phyloP scores from a whole-genome alignment of 2,888 invertebrate species.

The Eristalis tenax region DNA sequence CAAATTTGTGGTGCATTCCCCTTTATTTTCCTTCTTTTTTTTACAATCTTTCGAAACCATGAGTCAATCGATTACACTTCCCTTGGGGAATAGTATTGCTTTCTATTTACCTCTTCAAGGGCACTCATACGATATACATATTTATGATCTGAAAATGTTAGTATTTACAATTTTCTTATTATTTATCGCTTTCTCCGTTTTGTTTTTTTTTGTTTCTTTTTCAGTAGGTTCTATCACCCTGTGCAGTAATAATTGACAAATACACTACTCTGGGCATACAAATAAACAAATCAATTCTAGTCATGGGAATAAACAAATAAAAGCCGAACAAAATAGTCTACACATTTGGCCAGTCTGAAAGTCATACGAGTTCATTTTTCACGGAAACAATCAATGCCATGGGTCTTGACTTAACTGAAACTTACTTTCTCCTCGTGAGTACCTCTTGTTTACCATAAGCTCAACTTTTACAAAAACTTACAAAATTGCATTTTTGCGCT shows the following conservation, averaged over 20 bases:
- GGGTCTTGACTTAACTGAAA: too few relatives aligned
- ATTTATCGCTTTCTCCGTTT: background rate
- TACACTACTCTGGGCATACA: slow-evolving; percentile 5
- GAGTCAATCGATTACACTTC: slow-evolving; percentile 26
- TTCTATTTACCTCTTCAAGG: slow-evolving; percentile 19
- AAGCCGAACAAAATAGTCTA: background rate
- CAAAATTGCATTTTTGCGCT: too few relatives aligned
- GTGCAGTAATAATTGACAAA: slow-evolving; percentile 47
- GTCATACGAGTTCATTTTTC: too few relatives aligned
- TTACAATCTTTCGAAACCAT: slow-evolving; percentile 57
- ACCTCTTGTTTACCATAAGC: too few relatives aligned
- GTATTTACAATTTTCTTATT: slow-evolving; percentile 39
- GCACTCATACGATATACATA: slow-evolving; percentile 14
- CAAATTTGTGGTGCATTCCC: background rate
- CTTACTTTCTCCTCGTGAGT: too few relatives aligned
- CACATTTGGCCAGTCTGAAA: too few relatives aligned
- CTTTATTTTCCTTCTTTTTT: background rate
- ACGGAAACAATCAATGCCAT: too few relatives aligned
- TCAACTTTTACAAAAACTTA: too few relatives aligned
- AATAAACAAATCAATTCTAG: background rate
- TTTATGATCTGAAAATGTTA: slow-evolving; percentile 26
- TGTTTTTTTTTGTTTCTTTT: background rate
- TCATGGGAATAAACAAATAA: background rate
- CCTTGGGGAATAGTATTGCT: background rate
- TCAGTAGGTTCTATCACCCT: slow-evolving; percentile 1